These are phyloP conservation scores for Onychomys arenicola DNA, from an alignment of 2,797 vertebrate species.

Conservation along the genomic window DNA sequence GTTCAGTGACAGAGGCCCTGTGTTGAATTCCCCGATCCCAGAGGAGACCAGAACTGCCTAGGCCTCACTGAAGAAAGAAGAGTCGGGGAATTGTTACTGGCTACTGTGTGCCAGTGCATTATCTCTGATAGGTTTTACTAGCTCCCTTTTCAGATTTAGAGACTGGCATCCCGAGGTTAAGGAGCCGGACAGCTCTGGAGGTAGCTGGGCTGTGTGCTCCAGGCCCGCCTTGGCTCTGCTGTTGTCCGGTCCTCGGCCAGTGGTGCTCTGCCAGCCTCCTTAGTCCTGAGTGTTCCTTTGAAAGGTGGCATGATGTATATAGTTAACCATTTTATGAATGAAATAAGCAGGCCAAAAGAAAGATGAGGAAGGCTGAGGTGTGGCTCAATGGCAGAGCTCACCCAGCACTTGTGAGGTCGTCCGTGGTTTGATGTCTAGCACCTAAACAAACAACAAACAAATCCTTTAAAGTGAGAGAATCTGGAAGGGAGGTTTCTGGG, in stretches of 20 bases:
- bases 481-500: neutral
- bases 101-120: neutral
- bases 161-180: neutral
- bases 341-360: neutral
- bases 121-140: neutral
- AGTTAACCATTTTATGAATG: constrained; percentile 5
- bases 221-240: neutral
- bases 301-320: neutral
- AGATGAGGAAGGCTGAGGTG: neutral
- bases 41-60: neutral
- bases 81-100: neutral
- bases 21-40: neutral
- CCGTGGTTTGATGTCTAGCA: neutral
- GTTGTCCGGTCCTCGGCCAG: neutral
- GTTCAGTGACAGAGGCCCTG: too few species aligned
- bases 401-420: neutral
- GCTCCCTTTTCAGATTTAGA: neutral
- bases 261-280: neutral
- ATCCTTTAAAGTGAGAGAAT: neutral
- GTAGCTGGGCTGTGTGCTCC: neutral
- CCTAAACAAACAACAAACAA: neutral
- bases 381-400: too few species aligned
- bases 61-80: neutral
- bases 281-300: neutral
- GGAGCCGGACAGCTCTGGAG: neutral